Conservation (phyloP, 2,888 invertebrate species). For the Lasius platythorax region DNA sequence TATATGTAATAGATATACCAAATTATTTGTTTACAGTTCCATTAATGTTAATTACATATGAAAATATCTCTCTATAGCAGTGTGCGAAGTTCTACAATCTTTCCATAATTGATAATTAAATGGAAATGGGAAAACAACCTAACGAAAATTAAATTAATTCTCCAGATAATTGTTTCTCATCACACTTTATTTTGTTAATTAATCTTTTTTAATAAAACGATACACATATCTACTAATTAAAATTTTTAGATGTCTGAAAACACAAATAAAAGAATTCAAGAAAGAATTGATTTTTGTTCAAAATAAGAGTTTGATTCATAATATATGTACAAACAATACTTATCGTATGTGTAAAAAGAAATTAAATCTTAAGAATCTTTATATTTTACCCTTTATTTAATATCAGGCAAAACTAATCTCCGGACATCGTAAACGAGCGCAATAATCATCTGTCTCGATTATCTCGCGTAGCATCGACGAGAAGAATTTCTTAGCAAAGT, state of each 20-base stretch:
- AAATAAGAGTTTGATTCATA: neutral
- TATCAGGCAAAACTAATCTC: no score
- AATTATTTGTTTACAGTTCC: neutral
- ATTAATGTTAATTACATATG: constrained; percentile 8
- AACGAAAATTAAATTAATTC: neutral
- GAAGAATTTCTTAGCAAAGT: neutral
- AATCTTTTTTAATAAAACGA: neutral
- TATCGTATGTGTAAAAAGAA: neutral
- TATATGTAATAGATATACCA: neutral
- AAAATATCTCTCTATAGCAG: neutral
- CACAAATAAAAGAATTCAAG: neutral
- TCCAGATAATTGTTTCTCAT: neutral
- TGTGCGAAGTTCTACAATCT: neutral
- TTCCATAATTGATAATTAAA: constrained; percentile 14
- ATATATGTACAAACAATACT: neutral
- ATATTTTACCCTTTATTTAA: no score
- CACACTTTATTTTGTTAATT: neutral
- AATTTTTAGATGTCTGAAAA: neutral
- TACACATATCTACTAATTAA: neutral
- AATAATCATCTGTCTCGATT: neutral
- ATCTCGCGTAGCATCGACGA: neutral
- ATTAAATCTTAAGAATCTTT: neutral
- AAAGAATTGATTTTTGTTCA: neutral
- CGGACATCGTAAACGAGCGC: no score
- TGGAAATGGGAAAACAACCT: neutral